Evolutionary conservation across 2,797 vertebrate species (phyloP), one percentile per base, ranked within the genome.

Genomic region (Xyrichtys novacula): DNA sequence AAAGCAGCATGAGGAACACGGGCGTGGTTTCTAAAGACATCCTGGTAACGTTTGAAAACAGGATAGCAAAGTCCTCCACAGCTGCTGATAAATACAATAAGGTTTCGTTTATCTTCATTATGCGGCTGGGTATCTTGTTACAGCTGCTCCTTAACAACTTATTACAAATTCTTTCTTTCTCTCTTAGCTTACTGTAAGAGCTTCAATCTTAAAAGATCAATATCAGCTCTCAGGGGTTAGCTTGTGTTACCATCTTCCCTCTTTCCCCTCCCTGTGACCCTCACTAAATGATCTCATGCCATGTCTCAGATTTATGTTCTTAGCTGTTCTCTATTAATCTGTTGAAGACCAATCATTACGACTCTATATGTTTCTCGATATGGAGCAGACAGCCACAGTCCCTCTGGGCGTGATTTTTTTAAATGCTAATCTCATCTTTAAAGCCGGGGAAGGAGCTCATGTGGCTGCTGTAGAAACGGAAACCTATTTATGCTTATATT

Each of bases 21-120:
- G 85, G 81, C 76, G 87, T 76, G 84, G 88, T 81, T 79, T 71
- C 7, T 50, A 83, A 72, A 78, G 68, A 83, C 69, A 81, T 83
- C 80, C 80, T 84, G 67, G 29, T 74, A 62, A 43, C 46, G 31
- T 70, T 25, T 29, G 43, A 65, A 79, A 76, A 68, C 69, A 58
- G 66, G 28, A 77, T 43, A 70, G 75, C 76, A 81, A 83, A 86
- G 69, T 78, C 49, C 57, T 79, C 48, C 17, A 78, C 84, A 84
- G 84, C 84, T 89, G 81, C 49, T 47, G 71, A 61, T 76, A 69
- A 78, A 67, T 39, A 39, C 58, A 82, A 73, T 88, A 74, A 59
- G 76, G 88, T 90, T 90, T 86, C 79, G 87, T 74, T 58, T 78
- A 77, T 80, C 80, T 70, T 26, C 11, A 34, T 34, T 65, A 64